phyloP scores from a whole-genome alignment of 1,140 invertebrate genomes.

The Trinorchestia longiramus region DNA sequence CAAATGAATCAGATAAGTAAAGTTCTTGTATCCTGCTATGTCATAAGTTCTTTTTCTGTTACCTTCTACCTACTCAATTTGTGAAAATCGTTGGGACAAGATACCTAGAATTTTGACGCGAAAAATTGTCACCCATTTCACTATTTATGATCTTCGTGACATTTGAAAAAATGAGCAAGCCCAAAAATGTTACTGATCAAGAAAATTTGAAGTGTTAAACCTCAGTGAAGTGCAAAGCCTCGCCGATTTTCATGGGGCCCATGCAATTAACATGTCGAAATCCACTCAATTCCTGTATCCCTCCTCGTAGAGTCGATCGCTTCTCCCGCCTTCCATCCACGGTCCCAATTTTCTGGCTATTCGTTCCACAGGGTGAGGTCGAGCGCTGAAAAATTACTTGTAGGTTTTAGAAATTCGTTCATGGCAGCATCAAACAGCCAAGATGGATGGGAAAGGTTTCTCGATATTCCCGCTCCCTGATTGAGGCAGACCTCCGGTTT shows the following conservation, averaged over 20 bases:
- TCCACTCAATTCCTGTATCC: not conserved
- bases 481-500: not conserved
- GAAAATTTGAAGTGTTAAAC: not conserved
- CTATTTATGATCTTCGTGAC: no score
- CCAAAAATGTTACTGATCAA: no score
- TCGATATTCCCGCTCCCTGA: slow-evolving; percentile 39
- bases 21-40: no score
- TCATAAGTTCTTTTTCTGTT: no score
- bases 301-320: not conserved
- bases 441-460: slow-evolving; percentile 34
- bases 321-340: not conserved
- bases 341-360: slow-evolving; percentile 37
- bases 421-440: slow-evolving; percentile 36
- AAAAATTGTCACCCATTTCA: no score
- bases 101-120: no score
- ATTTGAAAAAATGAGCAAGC: no score
- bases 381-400: slow-evolving; percentile 51
- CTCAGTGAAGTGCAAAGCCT: not conserved
- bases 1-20: no score
- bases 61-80: no score
- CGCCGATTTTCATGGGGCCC: not conserved
- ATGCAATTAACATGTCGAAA: not conserved
- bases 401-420: slow-evolving; percentile 52
- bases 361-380: slow-evolving; percentile 53
- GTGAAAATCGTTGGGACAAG: no score